Evolutionary conservation across 2,888 invertebrate species (phyloP), one percentile per base, ranked within the genome.

Genomic region (Drosophila fungiperda): DNA sequence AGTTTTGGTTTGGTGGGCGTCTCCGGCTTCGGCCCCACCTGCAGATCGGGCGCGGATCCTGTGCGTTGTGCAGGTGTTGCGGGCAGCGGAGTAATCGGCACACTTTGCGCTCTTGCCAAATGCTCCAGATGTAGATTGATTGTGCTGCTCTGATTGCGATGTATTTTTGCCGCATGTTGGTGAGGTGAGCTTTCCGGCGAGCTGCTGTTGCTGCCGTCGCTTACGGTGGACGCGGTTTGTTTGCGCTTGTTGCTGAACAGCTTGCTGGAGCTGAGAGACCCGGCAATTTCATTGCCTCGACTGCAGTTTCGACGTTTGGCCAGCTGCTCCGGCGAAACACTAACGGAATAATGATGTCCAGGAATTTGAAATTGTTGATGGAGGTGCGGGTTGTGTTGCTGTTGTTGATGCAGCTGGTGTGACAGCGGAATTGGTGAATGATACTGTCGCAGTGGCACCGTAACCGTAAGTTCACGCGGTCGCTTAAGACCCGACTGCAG

Each of bases 261-360:
- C 8, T 83, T 78, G 65, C 93, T 93, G 1, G 93, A 93, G 62
- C 93, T 93, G 0, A 93, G 78, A 0, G 93, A 93, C 58, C 93
- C 93, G 32, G 85, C 81, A 50, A 93, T 92, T 62, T 93, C 93
- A 68, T 93, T 93, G 63, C 90, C 93, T 48, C 89, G 91, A 73
- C 80, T 92, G 66, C 89, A 92, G 38, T 91, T 80, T 1, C 93
- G 90, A 33, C 92, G 92, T 53, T 92, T 93, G 1, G 91, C 89
- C 26, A 73, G 53, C 66, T 91, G 92, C 61, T 92, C 93, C 0
- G 92, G 73, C 3, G 78, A 71, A 5, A 55, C 50, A 23, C 26
- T 64, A 15, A 36, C 32, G 20, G 73, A 11, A 26, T 58, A 71
- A 64, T 50, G 36, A 26, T 72, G 65, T 2, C 17, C 48, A n/a